phyloP scores from a whole-genome alignment of 2,113 vertebrate genomes.

The Chlamydotis undulata region DNA sequence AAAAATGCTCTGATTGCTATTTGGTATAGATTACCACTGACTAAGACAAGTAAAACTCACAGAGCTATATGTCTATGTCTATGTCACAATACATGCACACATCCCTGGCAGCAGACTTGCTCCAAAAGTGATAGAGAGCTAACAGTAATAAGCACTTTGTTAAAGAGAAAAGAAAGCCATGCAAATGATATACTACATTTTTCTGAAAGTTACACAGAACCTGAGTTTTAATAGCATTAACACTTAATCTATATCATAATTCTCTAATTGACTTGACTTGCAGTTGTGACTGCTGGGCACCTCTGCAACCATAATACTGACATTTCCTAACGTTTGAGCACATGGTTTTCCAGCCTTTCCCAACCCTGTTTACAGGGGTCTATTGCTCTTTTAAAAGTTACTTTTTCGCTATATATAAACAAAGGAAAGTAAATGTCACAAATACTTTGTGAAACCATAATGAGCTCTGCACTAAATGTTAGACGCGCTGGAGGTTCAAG shows the following conservation, averaged over 20 bases:
- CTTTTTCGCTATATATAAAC: background rate
- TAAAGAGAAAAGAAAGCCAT: background rate
- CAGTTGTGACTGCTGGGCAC: background rate
- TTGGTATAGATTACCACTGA: background rate
- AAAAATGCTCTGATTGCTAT: background rate
- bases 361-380: background rate
- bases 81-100: background rate
- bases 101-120: background rate
- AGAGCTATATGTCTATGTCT: accelerated
- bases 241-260: background rate
- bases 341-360: background rate
- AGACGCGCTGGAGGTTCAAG: background rate
- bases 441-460: constrained; percentile 18
- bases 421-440: constrained; percentile 47
- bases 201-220: background rate
- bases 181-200: background rate
- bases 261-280: background rate
- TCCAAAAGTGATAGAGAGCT: background rate
- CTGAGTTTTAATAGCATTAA: background rate
- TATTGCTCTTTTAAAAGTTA: background rate
- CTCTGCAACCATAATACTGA: background rate
- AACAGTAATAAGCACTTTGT: background rate
- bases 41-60: background rate
- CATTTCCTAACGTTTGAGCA: background rate
- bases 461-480: background rate